Evolutionary conservation across 53 echinoderm and acorn worm genomes (phyloP).

Genomic region (Luidia sarsii): DNA sequence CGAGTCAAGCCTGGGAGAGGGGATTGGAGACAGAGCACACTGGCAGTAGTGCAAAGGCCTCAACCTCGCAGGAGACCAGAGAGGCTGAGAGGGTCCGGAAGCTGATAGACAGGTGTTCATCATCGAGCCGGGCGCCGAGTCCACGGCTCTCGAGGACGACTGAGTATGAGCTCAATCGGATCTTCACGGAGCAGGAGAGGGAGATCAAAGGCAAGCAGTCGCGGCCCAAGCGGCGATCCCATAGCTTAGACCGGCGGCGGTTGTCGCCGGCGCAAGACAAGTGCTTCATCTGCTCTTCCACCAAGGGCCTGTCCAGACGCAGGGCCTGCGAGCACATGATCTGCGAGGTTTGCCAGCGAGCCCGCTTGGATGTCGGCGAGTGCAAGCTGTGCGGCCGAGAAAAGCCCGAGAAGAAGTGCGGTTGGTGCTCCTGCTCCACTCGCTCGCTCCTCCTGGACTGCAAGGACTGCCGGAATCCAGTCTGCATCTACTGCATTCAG

Average conservation of each 20-base stretch:
- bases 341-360: conserved; percentile 17
- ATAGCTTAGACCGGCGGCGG: conserved; percentile 50
- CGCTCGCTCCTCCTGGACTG: background rate
- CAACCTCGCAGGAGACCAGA: background rate
- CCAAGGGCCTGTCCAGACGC: conserved; percentile 11
- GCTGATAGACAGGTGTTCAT: conserved; percentile 34
- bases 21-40: background rate
- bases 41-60: background rate
- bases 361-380: conserved; percentile 21
- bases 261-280: background rate
- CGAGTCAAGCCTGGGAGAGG: background rate
- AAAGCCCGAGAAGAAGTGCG: conserved; percentile 6
- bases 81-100: conserved; percentile 8
- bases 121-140: conserved; percentile 27
- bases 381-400: conserved; percentile 27
- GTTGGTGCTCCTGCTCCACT: background rate
- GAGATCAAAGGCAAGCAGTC: conserved; percentile 6
- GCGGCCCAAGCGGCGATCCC: conserved; percentile 19
- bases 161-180: conserved; percentile 24
- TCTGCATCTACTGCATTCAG: conserved; percentile 3
- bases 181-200: conserved; percentile 5
- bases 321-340: conserved; percentile 50
- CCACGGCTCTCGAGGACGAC: conserved; percentile 35
- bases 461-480: background rate
- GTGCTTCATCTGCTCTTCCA: conserved; percentile 34